These are phyloP conservation scores for Cotesia glomerata DNA, from an alignment of 1,140 invertebrate species.

Conservation along the genomic window DNA sequence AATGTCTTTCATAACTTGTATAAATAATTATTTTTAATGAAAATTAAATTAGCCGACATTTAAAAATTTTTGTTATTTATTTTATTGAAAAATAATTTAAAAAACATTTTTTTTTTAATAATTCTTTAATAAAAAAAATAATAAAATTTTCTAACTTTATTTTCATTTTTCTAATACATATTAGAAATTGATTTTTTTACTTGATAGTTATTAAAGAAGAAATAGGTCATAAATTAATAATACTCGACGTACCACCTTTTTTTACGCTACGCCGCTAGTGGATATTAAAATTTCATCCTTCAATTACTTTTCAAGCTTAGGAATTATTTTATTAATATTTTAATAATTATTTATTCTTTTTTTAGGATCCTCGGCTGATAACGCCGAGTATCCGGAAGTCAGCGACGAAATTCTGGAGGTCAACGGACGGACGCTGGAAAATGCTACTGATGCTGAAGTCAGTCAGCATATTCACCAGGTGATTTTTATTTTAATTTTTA, in stretches of 20 bases:
- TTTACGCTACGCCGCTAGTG: not conserved
- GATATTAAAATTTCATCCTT: conserved; percentile 1
- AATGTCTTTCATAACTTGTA: too few relatives aligned
- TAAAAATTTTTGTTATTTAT: too few relatives aligned
- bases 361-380: conserved; percentile 89
- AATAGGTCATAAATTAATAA: conserved; percentile 7
- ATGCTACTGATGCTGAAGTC: conserved; percentile 86
- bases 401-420: conserved; percentile 96
- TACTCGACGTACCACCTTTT: not conserved
- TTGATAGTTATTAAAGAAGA: not conserved
- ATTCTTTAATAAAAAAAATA: too few relatives aligned
- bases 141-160: too few relatives aligned
- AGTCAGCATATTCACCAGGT: conserved; percentile 95
- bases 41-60: too few relatives aligned
- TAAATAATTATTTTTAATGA: too few relatives aligned
- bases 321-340: not conserved
- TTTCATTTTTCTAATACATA: too few relatives aligned
- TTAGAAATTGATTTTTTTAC: not conserved
- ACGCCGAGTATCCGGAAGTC: conserved; percentile 86
- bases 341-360: not conserved
- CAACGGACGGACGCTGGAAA: conserved; percentile 88
- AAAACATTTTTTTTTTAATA: too few relatives aligned
- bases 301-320: not conserved
- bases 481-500: conserved; percentile 36
- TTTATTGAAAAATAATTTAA: too few relatives aligned